Conservation (phyloP, 2,797 vertebrate species). For the Atherinosoma microstoma region DNA sequence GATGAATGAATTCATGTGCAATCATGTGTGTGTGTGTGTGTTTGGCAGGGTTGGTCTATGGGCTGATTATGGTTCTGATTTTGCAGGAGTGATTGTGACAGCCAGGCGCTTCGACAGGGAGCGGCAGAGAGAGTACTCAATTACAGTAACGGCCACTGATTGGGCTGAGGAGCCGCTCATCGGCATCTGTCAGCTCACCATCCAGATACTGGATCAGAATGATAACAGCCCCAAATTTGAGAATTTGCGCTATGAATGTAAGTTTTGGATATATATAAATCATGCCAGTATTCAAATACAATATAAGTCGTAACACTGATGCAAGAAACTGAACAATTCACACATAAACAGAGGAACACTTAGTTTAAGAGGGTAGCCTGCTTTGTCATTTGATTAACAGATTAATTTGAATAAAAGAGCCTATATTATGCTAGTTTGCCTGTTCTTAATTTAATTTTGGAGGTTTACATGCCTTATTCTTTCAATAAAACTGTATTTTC, state of each 20-base stretch:
- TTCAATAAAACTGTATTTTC: not conserved
- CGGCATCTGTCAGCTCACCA: conserved; percentile 90
- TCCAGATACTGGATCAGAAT: conserved; percentile 91
- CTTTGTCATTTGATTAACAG: conserved; percentile 2
- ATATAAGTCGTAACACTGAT: conserved; percentile 5
- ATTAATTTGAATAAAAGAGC: conserved; percentile 18
- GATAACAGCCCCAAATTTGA: conserved; percentile 94
- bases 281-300: conserved; percentile 10
- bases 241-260: conserved; percentile 92
- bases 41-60: conserved; percentile 20
- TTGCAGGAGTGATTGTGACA: conserved; percentile 88
- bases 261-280: conserved; percentile 62
- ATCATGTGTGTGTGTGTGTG: conserved; percentile 5
- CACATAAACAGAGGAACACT: conserved; percentile 15
- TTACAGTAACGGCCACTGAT: conserved; percentile 92
- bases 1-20: conserved; percentile 32
- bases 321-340: conserved; percentile 3
- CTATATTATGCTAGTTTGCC: not conserved
- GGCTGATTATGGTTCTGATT: conserved; percentile 45
- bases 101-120: conserved; percentile 89
- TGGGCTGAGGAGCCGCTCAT: conserved; percentile 90
- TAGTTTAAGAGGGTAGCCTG: not conserved
- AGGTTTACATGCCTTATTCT: not conserved
- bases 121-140: conserved; percentile 89
- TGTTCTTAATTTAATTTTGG: not conserved